Base-by-base conservation (phyloP, 2,797 vertebrate genomes). In the Parambassis ranga region DNA sequence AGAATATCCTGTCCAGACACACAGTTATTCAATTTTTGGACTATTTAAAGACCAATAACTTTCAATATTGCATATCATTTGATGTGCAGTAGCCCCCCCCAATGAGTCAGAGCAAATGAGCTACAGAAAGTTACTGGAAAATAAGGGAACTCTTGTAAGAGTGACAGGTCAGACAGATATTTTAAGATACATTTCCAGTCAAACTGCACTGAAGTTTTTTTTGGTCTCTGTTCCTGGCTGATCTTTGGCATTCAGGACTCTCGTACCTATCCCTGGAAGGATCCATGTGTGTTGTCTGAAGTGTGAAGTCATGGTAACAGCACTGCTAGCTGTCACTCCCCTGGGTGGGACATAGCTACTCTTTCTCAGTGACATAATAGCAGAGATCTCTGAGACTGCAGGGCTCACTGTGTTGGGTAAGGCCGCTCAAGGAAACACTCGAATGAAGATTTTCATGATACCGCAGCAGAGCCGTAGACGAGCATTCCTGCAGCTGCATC, bases 261-360 rank as follows among this genome's bases (percentile, higher is more conserved):
- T 56, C 26, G 22, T 14, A 22, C 57, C 64, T 36, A 14, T 60
- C 44, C 32, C 37, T 26, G 0, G 19, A 49, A 58, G 71, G 55
- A 61, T 75, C 65, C 50, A 48, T 52, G 60, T 44, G 47, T 24
- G 19, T 68, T 42, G 77, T 59, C 55, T 62, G 6, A 71, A 77
- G 66, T 41, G 75, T 42, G 80, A 64, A 77, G 82, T 75, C 84
- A 85, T 84, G 79, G 86, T 65, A 85, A 90, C 88, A 1, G 71
- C 76, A 70, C 72, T 38, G 63, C 69, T 72, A 46, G 75, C 71
- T 71, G 75, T 80, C 78, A 67, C 78, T 90, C 88, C 84, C 86
- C 60, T 47, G 80, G 83, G 86, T 77, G 59, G 77, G 67, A 80
- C 60, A 26, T 5, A 59, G 64, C 79, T 76, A 61, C 75, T 75